Conservation (phyloP, 2,113 vertebrate genomes). For the Calyptommatus sinebrachiatus region DNA sequence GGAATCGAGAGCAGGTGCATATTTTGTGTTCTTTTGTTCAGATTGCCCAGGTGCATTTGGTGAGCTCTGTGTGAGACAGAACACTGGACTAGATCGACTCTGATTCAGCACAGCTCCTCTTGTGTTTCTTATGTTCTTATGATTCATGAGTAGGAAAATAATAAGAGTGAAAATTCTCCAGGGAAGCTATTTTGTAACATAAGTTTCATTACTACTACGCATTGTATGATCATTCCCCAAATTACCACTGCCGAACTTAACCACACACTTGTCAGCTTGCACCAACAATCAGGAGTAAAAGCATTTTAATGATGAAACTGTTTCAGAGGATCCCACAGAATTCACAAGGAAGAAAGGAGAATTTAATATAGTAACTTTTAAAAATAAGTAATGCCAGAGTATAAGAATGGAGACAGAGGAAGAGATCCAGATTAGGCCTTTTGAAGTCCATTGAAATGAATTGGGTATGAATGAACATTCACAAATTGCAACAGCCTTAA, state of each 20-base stretch:
- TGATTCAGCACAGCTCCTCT: too few species aligned
- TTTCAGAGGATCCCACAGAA: not conserved
- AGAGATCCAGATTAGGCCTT: not conserved
- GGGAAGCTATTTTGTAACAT: not conserved
- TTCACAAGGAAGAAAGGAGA: not conserved
- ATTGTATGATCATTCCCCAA: constrained; percentile 12
- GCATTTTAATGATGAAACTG: not conserved
- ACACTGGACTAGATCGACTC: too few species aligned
- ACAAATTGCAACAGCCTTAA: too few species aligned
- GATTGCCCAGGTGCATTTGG: too few species aligned
- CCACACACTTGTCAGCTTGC: not conserved
- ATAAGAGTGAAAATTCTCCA: constrained; percentile 1
- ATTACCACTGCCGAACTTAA: not conserved
- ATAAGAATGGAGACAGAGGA: not conserved
- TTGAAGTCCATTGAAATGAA: not conserved
- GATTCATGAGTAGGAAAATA: constrained; percentile 8
- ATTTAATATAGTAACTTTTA: not conserved
- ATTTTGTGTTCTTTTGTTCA: too few species aligned
- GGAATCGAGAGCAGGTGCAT: too few species aligned
- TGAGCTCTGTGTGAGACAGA: too few species aligned
- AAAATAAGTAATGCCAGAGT: not conserved
- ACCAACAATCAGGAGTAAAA: not conserved
- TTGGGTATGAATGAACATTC: not conserved
- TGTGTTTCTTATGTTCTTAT: too few species aligned
- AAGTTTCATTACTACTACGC: accelerated